These are phyloP conservation scores for Sternarchorhynchus goeldii DNA, from an alignment of 2,797 vertebrate genomes.

Conservation along the genomic window DNA sequence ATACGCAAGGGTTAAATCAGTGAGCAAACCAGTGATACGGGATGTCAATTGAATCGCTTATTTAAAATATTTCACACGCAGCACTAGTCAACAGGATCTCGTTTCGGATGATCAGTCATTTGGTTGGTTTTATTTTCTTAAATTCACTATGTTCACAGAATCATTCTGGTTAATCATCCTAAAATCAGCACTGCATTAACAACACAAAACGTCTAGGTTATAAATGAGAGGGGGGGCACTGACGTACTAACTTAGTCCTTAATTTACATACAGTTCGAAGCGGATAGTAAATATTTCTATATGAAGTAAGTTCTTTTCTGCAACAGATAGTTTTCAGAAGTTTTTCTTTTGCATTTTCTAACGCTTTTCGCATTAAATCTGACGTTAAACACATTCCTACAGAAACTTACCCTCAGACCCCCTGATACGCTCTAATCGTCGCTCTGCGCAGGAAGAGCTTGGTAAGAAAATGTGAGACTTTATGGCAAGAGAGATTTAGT, in stretches of 20 bases:
- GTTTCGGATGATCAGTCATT: no score
- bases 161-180: background rate
- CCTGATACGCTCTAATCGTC: slow-evolving; percentile 11
- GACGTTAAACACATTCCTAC: slow-evolving; percentile 4
- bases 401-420: background rate
- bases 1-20: no score
- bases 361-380: background rate
- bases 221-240: background rate
- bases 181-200: background rate
- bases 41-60: no score
- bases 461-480: slow-evolving; percentile 6
- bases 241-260: slow-evolving; percentile 39
- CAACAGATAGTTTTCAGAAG: slow-evolving; percentile 2
- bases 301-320: background rate
- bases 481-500: slow-evolving; percentile 16
- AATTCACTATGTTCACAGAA: no score
- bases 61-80: no score
- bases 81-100: no score
- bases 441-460: slow-evolving; percentile 20
- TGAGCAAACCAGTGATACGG: no score
- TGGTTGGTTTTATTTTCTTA: no score
- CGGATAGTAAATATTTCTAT: slow-evolving; percentile 39
- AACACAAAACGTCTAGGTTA: background rate
- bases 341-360: background rate
- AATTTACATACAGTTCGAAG: slow-evolving; percentile 29